Base-by-base conservation (phyloP, 2,797 vertebrate genomes). In the Heliangelus exortis region DNA sequence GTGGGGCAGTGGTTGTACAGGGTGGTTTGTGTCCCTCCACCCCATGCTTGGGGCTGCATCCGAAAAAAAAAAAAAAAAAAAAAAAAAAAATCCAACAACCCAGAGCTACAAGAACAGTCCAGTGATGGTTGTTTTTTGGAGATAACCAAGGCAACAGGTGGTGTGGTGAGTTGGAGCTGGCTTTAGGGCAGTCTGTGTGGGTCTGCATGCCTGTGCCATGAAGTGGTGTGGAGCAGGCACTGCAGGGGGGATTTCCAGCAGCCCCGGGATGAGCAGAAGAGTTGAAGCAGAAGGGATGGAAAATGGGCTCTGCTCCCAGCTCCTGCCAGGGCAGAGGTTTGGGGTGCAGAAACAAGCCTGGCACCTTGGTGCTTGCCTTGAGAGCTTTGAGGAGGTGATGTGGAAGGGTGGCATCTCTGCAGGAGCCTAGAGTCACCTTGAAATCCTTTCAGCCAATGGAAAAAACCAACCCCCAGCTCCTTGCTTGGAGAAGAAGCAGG, bases 131-230 rank as follows among this genome's bases (percentile, higher is more conserved):
- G 65, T 1, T 36, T 87, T 50, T 47, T 43, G 82, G 79, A 51
- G 65, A 57, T 51, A 34, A 17, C 36, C 58, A 7, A 29, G 29
- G 62, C 75, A 59, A 19, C 12, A 8, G 65, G 8, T 65, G 2
- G 10, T 0, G 0, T 5, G 33, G 15, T 54, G 74, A 47, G 26
- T 20, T 47, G 29, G 14, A 8, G 45, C 18, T 8, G 1, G 25
- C 55, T 9, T 12, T 7, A 20, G 71, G 45, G 55, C 22, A 18
- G 41, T 23, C 3, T 2, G 25, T 13, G 26, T 1, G 48, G 26
- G 69, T 47, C 5, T 22, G 41, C 2, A 3, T 65, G 66, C 20
- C 11, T 22, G 25, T 25, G 1, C 73, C 36, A 0, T 25, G 54
- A 12, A 47, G 17, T 6, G 48, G 69, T 66, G 47, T 10, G 51